These are phyloP conservation scores for Sebastiscus albofasciatus DNA, from an alignment of 2,797 vertebrate species.

Conservation along the genomic window DNA sequence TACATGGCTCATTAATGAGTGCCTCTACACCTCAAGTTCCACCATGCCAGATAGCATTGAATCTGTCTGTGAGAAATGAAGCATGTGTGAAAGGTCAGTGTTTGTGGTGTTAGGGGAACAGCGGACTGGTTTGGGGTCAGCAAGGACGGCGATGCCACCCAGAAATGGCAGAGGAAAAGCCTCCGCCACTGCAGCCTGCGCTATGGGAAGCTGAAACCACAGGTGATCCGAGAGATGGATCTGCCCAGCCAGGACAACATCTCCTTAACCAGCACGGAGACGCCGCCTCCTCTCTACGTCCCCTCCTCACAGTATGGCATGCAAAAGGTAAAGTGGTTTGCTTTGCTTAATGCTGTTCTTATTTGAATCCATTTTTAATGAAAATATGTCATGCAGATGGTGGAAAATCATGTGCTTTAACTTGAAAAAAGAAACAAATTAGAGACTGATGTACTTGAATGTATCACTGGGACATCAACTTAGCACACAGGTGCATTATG, in stretches of 20 bases:
- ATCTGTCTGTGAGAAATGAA: not conserved
- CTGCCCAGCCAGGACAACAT: slow-evolving; percentile 98
- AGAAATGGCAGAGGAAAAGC: slow-evolving; percentile 98
- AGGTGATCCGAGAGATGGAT: slow-evolving; percentile 96
- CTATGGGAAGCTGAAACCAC: slow-evolving; percentile 95
- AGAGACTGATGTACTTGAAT: not conserved
- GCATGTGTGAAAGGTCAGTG: slow-evolving; percentile 37
- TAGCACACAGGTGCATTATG: not conserved
- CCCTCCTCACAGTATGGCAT: slow-evolving; percentile 94
- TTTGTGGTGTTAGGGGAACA: slow-evolving; percentile 88
- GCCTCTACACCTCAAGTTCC: slow-evolving; percentile 10
- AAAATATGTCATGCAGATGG: not conserved
- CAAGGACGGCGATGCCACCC: slow-evolving; percentile 94
- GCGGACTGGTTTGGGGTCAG: slow-evolving; percentile 99
- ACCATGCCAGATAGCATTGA: not conserved
- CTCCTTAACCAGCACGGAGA: slow-evolving; percentile 96
- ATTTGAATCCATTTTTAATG: not conserved
- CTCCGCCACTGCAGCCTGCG: slow-evolving; percentile 97
- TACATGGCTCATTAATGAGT: not conserved
- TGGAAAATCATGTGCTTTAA: not conserved
- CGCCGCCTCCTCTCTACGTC: slow-evolving; percentile 94
- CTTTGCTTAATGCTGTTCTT: not conserved
- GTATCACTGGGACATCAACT: not conserved
- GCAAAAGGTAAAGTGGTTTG: slow-evolving; percentile 88
- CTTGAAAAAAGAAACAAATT: not conserved